These are phyloP conservation scores for Cerastoderma edule DNA, from an alignment of 2,888 invertebrate genomes.

Conservation along the genomic window DNA sequence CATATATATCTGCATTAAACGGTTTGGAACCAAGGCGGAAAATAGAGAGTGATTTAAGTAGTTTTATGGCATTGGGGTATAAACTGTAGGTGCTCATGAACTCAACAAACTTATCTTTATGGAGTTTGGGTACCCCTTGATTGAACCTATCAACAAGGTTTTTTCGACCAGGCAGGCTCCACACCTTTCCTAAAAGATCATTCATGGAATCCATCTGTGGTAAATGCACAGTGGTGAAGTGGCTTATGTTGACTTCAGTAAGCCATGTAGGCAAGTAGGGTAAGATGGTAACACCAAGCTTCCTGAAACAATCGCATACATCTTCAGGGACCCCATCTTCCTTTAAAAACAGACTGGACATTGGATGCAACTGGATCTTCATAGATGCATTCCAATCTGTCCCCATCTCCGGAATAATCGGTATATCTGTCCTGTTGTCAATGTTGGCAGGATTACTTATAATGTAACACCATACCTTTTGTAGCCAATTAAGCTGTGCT, in stretches of 20 bases:
- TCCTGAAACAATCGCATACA: background rate
- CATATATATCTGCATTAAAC: no score
- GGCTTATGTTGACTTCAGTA: background rate
- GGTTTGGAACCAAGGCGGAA: no score
- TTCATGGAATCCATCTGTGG: background rate
- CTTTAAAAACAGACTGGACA: slow-evolving; percentile 5
- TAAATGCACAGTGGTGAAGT: background rate
- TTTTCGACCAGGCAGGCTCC: no score
- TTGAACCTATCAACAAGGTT: background rate
- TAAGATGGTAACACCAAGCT: background rate
- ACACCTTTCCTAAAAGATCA: no score
- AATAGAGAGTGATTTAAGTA: background rate
- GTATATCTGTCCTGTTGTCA: background rate
- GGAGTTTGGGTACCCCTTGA: background rate
- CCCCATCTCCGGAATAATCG: slow-evolving; percentile 3
- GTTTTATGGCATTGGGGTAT: no score
- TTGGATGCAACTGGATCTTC: slow-evolving; percentile 8
- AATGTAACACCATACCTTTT: slow-evolving; percentile 10
- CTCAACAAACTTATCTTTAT: background rate
- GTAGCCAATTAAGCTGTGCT: slow-evolving; percentile 4
- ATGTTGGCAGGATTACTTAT: background rate
- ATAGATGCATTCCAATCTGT: no score
- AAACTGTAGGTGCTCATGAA: no score
- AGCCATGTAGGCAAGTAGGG: slow-evolving; percentile 15
- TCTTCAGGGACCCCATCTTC: background rate